Conservation (phyloP, 2,113 vertebrate genomes). For the Lophius piscatorius region DNA sequence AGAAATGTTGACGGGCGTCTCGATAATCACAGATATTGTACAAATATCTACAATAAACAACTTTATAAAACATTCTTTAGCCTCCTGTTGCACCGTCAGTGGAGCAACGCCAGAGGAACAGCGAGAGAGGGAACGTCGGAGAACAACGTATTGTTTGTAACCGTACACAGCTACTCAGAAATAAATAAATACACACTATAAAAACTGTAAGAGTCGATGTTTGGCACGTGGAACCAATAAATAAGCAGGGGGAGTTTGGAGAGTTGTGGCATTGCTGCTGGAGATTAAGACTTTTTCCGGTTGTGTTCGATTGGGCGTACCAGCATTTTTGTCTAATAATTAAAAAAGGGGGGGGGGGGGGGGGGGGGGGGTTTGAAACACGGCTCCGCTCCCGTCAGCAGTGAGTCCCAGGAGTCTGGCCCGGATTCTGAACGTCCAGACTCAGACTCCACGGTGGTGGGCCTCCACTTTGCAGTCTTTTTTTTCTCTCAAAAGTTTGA, state of each 20-base stretch:
- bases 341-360: too few relatives aligned
- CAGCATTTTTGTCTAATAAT: constrained; percentile 60
- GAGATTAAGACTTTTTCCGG: constrained; percentile 33
- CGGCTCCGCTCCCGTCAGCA: constrained; percentile 12
- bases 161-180: constrained; percentile 64
- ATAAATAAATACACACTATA: constrained; percentile 79
- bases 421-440: too few relatives aligned
- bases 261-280: constrained; percentile 46
- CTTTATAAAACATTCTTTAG: constrained; percentile 74
- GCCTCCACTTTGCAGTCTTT: constrained; percentile 9
- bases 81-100: constrained; percentile 51
- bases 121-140: constrained; percentile 40
- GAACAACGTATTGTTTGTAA: constrained; percentile 65
- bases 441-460: background rate
- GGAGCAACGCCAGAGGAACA: constrained; percentile 25
- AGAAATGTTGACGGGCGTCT: constrained; percentile 62
- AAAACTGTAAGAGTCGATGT: constrained; percentile 69
- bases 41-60: constrained; percentile 83
- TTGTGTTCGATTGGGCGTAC: constrained; percentile 46
- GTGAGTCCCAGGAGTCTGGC: constrained; percentile 19
- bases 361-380: too few relatives aligned
- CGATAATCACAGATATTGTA: constrained; percentile 76
- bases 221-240: constrained; percentile 71
- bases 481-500: constrained; percentile 33
- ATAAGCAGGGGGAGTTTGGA: constrained; percentile 48